These are phyloP conservation scores for Chinchilla lanigera DNA, from an alignment of 2,113 vertebrate species.

Conservation along the genomic window DNA sequence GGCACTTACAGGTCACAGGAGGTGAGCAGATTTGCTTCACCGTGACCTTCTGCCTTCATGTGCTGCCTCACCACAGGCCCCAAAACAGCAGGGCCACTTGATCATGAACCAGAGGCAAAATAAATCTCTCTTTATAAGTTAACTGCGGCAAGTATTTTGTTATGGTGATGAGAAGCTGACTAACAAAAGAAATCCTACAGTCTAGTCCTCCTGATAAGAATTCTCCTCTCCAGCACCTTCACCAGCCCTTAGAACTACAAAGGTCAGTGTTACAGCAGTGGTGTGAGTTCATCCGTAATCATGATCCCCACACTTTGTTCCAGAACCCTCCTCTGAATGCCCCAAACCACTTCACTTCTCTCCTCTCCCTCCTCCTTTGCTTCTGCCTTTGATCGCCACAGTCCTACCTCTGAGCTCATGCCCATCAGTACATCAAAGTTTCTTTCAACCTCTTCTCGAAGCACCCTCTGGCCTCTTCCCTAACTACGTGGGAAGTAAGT, in stretches of 20 bases:
- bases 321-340: not conserved
- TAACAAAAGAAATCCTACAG: not conserved
- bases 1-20: not conserved
- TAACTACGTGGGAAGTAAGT: not conserved
- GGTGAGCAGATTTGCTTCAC: too few species aligned
- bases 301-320: not conserved
- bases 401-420: not conserved
- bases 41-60: not conserved
- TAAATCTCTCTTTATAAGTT: not conserved
- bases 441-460: conserved; percentile 31
- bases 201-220: not conserved
- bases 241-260: not conserved
- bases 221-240: not conserved
- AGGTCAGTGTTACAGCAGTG: not conserved
- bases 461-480: conserved; percentile 34
- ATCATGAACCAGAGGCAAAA: not conserved
- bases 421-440: conserved; percentile 55
- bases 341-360: not conserved
- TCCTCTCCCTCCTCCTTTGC: not conserved
- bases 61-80: not conserved
- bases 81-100: not conserved
- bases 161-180: not conserved
- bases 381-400: conserved; percentile 52
- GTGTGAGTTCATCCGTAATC: not conserved
- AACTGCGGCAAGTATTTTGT: not conserved